phyloP scores from a whole-genome alignment of 2,888 invertebrate species.

The Macaria notata region DNA sequence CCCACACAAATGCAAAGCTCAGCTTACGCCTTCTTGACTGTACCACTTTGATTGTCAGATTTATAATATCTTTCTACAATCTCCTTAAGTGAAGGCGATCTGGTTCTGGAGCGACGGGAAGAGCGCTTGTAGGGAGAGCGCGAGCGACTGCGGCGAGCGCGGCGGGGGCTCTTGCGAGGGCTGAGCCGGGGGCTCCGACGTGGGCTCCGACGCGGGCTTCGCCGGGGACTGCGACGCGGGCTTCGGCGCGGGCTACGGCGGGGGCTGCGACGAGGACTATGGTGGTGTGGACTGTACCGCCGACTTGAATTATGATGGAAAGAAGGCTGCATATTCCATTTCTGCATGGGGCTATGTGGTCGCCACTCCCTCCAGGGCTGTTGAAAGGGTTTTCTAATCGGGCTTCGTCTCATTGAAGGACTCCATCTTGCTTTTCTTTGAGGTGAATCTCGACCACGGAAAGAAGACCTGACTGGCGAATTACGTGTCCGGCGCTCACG shows the following conservation, averaged over 20 bases:
- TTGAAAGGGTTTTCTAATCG: no score
- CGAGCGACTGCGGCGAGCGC: slow-evolving; percentile 21
- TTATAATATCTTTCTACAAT: slow-evolving; percentile 28
- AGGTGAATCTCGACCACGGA: slow-evolving; percentile 15
- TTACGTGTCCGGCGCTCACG: slow-evolving; percentile 19
- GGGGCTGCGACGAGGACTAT: slow-evolving; percentile 32
- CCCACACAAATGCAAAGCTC: no score
- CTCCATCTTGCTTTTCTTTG: background rate
- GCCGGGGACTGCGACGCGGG: slow-evolving; percentile 38
- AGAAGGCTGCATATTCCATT: background rate
- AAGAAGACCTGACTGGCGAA: slow-evolving; percentile 19
- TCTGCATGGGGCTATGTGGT: no score
- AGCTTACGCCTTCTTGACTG: no score
- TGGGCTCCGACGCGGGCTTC: slow-evolving; percentile 33
- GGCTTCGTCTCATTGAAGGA: no score
- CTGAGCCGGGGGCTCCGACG: slow-evolving; percentile 31
- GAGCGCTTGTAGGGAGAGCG: slow-evolving; percentile 18
- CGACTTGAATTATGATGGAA: no score
- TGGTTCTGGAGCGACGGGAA: slow-evolving; percentile 30
- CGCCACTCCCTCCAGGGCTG: no score
- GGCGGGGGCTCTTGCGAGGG: slow-evolving; percentile 16
- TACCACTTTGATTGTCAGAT: slow-evolving; percentile 21
- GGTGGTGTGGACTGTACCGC: background rate
- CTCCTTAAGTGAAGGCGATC: slow-evolving; percentile 24
- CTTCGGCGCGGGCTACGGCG: slow-evolving; percentile 33